These are phyloP conservation scores for Argopecten irradians DNA, from an alignment of 1,140 invertebrate genomes.

Conservation along the genomic window DNA sequence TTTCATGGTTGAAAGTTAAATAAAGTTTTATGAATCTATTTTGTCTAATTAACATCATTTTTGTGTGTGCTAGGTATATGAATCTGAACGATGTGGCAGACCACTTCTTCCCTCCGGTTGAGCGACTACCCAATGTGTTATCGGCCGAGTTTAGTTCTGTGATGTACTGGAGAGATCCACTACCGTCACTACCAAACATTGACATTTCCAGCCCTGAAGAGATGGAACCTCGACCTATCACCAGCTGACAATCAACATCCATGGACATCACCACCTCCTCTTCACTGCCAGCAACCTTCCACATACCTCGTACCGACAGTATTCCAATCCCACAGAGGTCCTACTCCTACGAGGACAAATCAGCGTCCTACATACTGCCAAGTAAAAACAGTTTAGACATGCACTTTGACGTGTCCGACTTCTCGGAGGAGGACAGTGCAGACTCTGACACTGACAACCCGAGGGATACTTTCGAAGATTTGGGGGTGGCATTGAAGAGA, in stretches of 20 bases:
- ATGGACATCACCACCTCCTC: slow-evolving; percentile 43
- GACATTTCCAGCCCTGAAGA: slow-evolving; percentile 30
- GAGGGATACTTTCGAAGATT: not conserved
- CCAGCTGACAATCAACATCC: slow-evolving; percentile 46
- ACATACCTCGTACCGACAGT: not conserved
- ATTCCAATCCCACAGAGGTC: slow-evolving; percentile 26
- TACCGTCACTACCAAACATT: slow-evolving; percentile 78
- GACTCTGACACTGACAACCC: not conserved
- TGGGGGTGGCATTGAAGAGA: slow-evolving; percentile 27
- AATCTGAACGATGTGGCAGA: slow-evolving; percentile 95
- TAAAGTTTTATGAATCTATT: not conserved
- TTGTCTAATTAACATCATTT: not conserved
- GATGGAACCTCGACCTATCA: not conserved
- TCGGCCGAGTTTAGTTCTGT: slow-evolving; percentile 90
- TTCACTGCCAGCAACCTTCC: slow-evolving; percentile 26
- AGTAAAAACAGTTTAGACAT: slow-evolving; percentile 59
- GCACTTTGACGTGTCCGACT: slow-evolving; percentile 36
- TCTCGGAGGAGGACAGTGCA: not conserved
- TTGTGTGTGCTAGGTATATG: slow-evolving; percentile 85
- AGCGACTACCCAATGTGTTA: slow-evolving; percentile 63
- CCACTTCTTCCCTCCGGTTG: slow-evolving; percentile 90
- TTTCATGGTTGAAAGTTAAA: not conserved
- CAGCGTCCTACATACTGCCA: slow-evolving; percentile 33
- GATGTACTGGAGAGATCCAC: slow-evolving; percentile 93
- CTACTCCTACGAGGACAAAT: not conserved